Percentiles rank a stretch among this genome's conserved stretches.
phyloP scores from a whole-genome alignment of 1,140 invertebrate genomes.

The Hetaerina americana region DNA sequence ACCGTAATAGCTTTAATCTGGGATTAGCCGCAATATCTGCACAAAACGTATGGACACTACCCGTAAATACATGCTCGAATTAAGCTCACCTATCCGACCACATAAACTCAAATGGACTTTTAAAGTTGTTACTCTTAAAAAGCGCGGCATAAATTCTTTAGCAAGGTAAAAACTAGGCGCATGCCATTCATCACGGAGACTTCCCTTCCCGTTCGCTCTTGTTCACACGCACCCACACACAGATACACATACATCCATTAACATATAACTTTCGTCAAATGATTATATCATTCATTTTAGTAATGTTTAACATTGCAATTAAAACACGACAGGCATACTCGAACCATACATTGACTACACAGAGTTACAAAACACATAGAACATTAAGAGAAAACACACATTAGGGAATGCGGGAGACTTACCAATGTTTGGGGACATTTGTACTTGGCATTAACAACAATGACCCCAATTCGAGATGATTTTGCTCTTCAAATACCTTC shows the following conservation, averaged over 20 bases:
- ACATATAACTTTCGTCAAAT: background rate
- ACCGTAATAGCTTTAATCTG: no score
- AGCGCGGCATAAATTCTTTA: no score
- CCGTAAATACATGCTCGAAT: no score
- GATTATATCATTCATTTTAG: background rate
- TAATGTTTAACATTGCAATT: conserved; percentile 1
- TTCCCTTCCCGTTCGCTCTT: no score
- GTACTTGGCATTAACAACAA: background rate
- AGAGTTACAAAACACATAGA: background rate
- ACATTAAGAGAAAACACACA: background rate
- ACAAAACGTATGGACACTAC: no score
- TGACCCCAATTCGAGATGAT: no score
- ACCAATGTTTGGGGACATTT: background rate
- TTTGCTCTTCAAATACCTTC: no score
- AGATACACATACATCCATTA: background rate
- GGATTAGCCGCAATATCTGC: no score
- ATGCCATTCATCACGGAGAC: background rate
- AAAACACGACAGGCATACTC: background rate
- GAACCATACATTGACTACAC: background rate
- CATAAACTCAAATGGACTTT: no score
- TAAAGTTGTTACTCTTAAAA: no score
- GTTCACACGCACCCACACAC: background rate
- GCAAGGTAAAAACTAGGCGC: no score
- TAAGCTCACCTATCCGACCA: no score
- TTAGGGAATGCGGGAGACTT: background rate